phyloP scores from a whole-genome alignment of 2,888 invertebrate species.

The Machimus rusticus region DNA sequence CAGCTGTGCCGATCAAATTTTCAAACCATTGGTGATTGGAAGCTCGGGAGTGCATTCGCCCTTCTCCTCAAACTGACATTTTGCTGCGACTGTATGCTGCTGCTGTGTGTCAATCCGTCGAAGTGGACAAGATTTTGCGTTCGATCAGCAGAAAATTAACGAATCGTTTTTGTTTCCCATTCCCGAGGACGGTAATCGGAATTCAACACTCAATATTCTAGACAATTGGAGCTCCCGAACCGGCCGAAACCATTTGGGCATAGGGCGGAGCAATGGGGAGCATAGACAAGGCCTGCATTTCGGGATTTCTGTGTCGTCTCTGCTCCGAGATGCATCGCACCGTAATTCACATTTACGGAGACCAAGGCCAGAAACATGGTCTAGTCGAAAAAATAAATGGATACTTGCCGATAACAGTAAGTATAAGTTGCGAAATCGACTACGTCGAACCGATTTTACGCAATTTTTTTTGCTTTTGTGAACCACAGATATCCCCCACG shows the following conservation, averaged over 20 bases:
- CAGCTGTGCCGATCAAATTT: neutral
- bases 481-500: conserved; percentile 67
- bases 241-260: neutral
- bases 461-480: conserved; percentile 49
- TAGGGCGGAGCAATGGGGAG: conserved; percentile 73
- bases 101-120: neutral
- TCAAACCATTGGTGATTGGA: neutral
- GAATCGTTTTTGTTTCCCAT: neutral
- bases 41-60: neutral
- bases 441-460: neutral
- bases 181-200: neutral
- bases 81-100: neutral
- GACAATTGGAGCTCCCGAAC: neutral
- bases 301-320: conserved; percentile 84
- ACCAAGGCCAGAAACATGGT: conserved; percentile 77
- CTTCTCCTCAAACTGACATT: neutral
- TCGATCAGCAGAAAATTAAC: conserved; percentile 17
- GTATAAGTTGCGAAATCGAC: conserved; percentile 50
- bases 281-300: conserved; percentile 79
- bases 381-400: conserved; percentile 82
- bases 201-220: neutral
- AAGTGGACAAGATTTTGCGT: conserved; percentile 20
- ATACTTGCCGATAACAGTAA: conserved; percentile 81
- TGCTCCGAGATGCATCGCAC: conserved; percentile 86
- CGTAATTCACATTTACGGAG: conserved; percentile 84